Conservation (phyloP, 2,113 vertebrate genomes). For the Leptobrachium ailaonicum region DNA sequence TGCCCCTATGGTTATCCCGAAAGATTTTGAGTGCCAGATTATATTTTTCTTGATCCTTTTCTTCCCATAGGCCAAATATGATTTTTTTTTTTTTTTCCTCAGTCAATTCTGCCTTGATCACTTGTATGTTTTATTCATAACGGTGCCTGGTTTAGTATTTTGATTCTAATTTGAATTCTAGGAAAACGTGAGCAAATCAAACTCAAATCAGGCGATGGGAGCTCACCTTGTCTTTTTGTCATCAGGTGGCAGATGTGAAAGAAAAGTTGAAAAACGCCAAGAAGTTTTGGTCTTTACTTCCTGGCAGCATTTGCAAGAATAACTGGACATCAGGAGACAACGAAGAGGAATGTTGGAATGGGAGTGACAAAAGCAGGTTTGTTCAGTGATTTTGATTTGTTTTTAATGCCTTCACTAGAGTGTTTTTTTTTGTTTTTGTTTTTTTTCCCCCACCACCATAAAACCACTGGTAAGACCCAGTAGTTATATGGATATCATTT, state of each 20-base stretch:
- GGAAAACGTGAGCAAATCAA: too few species aligned
- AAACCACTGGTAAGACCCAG: too few species aligned
- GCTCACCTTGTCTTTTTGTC: neutral
- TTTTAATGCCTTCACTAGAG: neutral
- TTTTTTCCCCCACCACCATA: neutral
- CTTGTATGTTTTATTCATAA: too few species aligned
- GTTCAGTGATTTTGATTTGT: neutral
- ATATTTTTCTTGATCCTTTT: neutral
- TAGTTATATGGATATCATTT: too few species aligned
- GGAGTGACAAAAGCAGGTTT: conserved; percentile 92
- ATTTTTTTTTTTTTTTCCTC: too few species aligned
- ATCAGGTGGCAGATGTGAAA: conserved; percentile 90
- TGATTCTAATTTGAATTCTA: too few species aligned
- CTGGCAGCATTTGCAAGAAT: conserved; percentile 82
- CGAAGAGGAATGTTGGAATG: conserved; percentile 84
- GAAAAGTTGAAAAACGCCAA: conserved; percentile 92
- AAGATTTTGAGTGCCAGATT: too few species aligned
- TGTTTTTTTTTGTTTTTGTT: neutral
- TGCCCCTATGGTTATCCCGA: too few species aligned
- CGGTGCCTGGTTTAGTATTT: too few species aligned
- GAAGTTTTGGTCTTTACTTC: conserved; percentile 97
- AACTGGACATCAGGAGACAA: conserved; percentile 75
- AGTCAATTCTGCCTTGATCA: too few species aligned
- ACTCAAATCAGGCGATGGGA: neutral
- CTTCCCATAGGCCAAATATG: too few species aligned